Percentiles rank a stretch among this genome's conserved stretches.
phyloP scores from a whole-genome alignment of 2,797 vertebrate genomes.

The Pangasius mekongensis region DNA sequence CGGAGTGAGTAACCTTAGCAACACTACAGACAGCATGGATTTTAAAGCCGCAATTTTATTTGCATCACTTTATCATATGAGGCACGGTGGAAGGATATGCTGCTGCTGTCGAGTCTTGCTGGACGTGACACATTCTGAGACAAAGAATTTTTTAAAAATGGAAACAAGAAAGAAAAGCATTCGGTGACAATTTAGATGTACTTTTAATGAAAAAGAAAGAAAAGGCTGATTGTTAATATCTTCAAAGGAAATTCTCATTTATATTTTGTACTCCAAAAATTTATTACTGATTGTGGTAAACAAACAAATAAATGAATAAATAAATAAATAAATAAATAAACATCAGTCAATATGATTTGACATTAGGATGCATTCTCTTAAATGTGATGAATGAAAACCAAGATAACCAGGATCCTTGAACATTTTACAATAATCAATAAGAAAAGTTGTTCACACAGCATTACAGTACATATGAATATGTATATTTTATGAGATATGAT shows the following conservation, averaged over 20 bases:
- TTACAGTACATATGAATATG: background rate
- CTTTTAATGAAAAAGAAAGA: background rate
- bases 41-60: slow-evolving; percentile 69
- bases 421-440: background rate
- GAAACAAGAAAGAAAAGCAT: background rate
- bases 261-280: background rate
- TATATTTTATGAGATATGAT: background rate
- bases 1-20: slow-evolving; percentile 83
- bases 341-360: background rate
- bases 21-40: slow-evolving; percentile 70
- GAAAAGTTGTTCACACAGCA: background rate
- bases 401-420: too few relatives aligned
- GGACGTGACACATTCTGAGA: background rate
- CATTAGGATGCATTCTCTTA: background rate
- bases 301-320: background rate
- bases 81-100: slow-evolving; percentile 23
- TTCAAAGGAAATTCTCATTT: background rate
- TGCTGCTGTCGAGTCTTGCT: slow-evolving; percentile 5
- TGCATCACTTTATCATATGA: slow-evolving; percentile 67
- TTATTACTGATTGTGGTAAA: background rate
- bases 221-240: background rate
- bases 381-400: background rate
- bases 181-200: background rate
- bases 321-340: background rate
- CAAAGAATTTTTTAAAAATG: background rate